Evolutionary conservation across 2,113 vertebrate species (phyloP).

Genomic region (Tychaedon coryphoeus): DNA sequence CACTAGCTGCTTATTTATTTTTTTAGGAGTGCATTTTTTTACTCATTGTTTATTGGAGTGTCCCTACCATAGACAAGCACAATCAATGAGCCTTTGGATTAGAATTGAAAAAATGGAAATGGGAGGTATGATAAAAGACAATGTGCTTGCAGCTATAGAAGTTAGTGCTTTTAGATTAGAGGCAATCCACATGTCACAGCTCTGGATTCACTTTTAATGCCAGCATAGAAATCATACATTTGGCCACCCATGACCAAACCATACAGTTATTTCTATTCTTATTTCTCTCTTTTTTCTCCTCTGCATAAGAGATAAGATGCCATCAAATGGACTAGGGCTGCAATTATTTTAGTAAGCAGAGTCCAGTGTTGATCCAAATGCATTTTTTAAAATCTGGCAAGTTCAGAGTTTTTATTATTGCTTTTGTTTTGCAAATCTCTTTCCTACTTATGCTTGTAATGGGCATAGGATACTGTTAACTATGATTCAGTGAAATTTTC

Average conservation of each 20-base stretch:
- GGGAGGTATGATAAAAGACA: not conserved
- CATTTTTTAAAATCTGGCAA: not conserved
- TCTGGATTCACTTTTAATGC: conserved; percentile 16
- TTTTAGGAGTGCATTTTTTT: not conserved
- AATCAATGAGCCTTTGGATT: conserved; percentile 46
- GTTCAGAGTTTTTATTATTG: not conserved
- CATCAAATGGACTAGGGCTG: not conserved
- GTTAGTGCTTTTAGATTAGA: conserved; percentile 42
- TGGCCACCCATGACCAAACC: not conserved
- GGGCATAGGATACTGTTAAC: not conserved
- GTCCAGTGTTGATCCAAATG: not conserved
- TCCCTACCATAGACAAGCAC: not conserved
- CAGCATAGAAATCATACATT: not conserved
- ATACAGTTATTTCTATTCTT: not conserved
- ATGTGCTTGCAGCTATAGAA: not conserved
- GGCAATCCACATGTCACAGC: not conserved
- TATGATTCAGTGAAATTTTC: conserved; percentile 22
- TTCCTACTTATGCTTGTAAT: not conserved
- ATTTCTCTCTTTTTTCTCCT: not conserved
- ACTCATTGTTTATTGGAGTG: conserved; percentile 5
- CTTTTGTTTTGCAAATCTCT: not conserved
- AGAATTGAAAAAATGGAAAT: conserved; percentile 10
- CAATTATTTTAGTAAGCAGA: conserved; percentile 31
- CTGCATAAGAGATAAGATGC: not conserved
- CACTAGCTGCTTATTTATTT: not conserved